Base-by-base conservation (phyloP, 2,888 invertebrate genomes). In the Pocota personata region DNA sequence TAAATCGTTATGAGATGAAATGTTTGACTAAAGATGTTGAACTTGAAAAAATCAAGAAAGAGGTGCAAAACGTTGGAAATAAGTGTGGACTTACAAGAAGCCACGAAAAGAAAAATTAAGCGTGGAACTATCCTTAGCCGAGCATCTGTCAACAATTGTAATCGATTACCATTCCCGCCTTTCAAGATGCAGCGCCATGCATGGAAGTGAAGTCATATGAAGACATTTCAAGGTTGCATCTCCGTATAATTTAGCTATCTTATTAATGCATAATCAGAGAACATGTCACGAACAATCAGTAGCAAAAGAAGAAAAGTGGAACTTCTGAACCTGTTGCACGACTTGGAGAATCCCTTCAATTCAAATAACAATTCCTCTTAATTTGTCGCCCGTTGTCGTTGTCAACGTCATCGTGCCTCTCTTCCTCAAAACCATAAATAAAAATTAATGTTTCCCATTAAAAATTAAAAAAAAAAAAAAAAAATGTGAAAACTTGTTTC, bases 401-500 rank as follows among this genome's bases (percentile, higher is more conserved):
- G 55, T 69, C 27, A 57, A 19, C 24, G 7, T 46, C 21, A 7
- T 30, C 46, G 1, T 14, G 3, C 12, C 19, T 21, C 30, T 21
- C 30, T 48, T 16, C 30, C 35, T 6, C 30, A 12, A 27, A 48
- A 12, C 24, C 19, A 58, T 40, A 37, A 50, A 52, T 4, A n/a
- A 55, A 64, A 46, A 75, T 64, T 24, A 57, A 48, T 67, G 52
- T 50, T 50, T 77, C 32, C 12, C 58, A 60, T 67, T 69, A 50
- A 32, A 48, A 57, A 64, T 10, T 14, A 43, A 46, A 37, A 66
- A 46, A 10, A 6, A 4, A 43, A 21, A 8, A 21, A 32, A 16
- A 27, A 55, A 55, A 57, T 14, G 19, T 16, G 21, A 69, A 60
- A 77, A 69, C 69, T 60, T 35, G 69, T 77, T 77, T 16, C 60